These are phyloP conservation scores for Glyptemys insculpta DNA, from an alignment of 2,797 vertebrate genomes.

Conservation along the genomic window DNA sequence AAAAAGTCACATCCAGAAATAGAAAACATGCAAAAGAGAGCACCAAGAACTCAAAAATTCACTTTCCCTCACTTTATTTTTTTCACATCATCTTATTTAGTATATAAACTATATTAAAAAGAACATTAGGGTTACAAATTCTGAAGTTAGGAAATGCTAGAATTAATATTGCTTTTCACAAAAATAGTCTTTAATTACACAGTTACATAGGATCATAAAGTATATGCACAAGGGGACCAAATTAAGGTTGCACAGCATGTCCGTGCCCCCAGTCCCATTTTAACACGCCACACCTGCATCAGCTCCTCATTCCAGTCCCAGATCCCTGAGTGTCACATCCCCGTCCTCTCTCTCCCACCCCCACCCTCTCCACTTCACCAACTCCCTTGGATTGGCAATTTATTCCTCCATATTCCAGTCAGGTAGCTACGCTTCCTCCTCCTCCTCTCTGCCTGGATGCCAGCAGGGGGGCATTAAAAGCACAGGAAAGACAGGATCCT, in stretches of 20 bases:
- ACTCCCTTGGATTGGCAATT: too few species aligned
- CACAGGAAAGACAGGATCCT: too few species aligned
- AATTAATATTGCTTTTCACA: too few species aligned
- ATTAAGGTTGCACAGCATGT: fast-evolving
- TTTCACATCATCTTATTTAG: too few species aligned
- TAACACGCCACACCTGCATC: fast-evolving
- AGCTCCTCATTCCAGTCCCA: too few species aligned
- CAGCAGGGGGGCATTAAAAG: too few species aligned
- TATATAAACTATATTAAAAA: fast-evolving
- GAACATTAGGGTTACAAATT: fast-evolving
- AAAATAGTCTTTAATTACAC: fast-evolving
- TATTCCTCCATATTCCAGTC: neutral
- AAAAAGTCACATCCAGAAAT: too few species aligned
- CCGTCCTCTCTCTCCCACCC: fast-evolving
- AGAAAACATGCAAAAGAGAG: neutral
- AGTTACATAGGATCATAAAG: fast-evolving
- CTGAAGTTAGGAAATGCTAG: fast-evolving
- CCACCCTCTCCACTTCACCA: too few species aligned
- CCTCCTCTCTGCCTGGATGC: too few species aligned
- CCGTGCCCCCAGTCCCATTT: fast-evolving
- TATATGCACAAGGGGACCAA: fast-evolving
- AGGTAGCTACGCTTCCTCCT: too few species aligned
- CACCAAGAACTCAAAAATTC: neutral
- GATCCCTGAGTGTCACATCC: fast-evolving
- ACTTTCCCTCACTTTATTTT: too few species aligned